Percentiles rank a stretch among this genome's conserved stretches.
phyloP scores from a whole-genome alignment of 2,888 invertebrate genomes.

The Abrostola triplasia region DNA sequence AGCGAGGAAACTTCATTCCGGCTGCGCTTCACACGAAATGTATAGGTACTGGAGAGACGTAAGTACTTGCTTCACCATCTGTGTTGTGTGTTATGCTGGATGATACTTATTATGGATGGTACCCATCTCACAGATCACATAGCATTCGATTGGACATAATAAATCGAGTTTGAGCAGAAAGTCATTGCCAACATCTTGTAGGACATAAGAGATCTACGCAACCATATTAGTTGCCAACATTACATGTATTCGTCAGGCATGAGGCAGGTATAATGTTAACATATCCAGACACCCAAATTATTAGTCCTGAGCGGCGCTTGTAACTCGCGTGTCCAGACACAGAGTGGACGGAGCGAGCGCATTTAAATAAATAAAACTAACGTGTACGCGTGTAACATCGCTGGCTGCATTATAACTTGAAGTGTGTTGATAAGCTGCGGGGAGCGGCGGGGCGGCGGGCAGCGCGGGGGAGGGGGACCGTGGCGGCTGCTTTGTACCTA shows the following conservation, averaged over 20 bases:
- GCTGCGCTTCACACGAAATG: too few relatives aligned
- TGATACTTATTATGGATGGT: too few relatives aligned
- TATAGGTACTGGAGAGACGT: too few relatives aligned
- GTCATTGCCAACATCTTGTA: too few relatives aligned
- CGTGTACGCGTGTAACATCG: constrained; percentile 41
- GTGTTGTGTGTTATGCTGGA: too few relatives aligned
- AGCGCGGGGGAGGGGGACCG: constrained; percentile 20
- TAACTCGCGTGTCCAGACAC: constrained; percentile 34
- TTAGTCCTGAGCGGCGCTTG: constrained; percentile 4
- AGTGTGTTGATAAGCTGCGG: constrained; percentile 47
- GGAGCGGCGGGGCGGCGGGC: constrained; percentile 8
- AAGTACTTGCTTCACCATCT: too few relatives aligned
- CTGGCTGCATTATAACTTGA: constrained; percentile 51
- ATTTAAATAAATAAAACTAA: constrained; percentile 53
- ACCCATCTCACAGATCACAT: too few relatives aligned
- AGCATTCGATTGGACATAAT: too few relatives aligned
- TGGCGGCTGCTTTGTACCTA: constrained; percentile 80
- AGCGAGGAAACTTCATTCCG: too few relatives aligned
- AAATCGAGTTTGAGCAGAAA: too few relatives aligned
- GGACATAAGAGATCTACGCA: too few relatives aligned
- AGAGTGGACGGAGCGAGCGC: constrained; percentile 33
- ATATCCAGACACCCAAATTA: not conserved
- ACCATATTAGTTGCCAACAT: too few relatives aligned
- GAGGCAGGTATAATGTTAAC: not conserved
- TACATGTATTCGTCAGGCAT: not conserved